Evolutionary conservation across 1,140 invertebrate genomes (phyloP).

Genomic region (Sitobion miscanthi): DNA sequence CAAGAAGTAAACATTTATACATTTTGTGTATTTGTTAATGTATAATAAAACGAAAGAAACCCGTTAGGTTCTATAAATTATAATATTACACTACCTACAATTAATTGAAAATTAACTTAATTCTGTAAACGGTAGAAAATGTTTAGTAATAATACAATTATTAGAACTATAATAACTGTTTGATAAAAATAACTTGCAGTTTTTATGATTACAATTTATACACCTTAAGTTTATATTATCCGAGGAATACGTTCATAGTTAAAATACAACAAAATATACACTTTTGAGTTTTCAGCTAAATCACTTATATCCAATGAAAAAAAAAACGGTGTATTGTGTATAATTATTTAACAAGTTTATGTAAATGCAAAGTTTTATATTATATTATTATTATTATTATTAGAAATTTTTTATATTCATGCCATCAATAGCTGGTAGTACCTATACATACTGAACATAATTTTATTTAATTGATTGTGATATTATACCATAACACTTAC

Average conservation of each 20-base stretch:
- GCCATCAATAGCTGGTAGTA: background rate
- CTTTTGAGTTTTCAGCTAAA: background rate
- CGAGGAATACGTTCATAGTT: background rate
- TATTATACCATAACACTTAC: background rate
- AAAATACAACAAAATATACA: background rate
- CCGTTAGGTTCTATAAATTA: background rate
- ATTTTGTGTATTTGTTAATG: background rate
- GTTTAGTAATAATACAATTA: background rate
- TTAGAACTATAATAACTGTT: background rate
- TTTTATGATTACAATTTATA: background rate
- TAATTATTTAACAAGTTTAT: background rate
- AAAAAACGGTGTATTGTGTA: no score
- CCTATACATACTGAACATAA: background rate
- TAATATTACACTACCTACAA: background rate
- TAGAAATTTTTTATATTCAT: background rate
- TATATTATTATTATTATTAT: background rate
- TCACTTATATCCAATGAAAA: background rate
- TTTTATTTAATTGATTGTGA: background rate
- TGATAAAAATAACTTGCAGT: background rate
- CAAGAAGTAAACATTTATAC: background rate
- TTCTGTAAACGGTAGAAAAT: background rate
- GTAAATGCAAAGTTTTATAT: background rate
- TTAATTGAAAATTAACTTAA: background rate
- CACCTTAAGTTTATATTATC: background rate
- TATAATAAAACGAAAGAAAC: background rate